Evolutionary conservation across 2,113 vertebrate species (phyloP).

Genomic region (Pangasianodon gigas): DNA sequence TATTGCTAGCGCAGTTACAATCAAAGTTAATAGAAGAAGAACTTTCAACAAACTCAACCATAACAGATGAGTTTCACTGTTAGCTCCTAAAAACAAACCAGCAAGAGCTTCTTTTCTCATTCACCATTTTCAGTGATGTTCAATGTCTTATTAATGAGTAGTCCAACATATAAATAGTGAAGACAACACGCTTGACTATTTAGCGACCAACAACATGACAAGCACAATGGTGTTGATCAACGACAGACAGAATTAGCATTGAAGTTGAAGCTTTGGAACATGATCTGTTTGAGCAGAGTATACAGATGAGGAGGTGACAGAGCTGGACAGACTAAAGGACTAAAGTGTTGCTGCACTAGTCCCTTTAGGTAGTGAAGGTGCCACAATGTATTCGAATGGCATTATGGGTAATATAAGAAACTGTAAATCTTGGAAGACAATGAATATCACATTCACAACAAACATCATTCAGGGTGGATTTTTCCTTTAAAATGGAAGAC

Average conservation of each 20-base stretch:
- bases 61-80: neutral
- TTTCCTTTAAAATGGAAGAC: neutral
- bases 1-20: neutral
- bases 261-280: neutral
- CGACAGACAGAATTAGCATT: neutral
- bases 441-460: neutral
- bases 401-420: neutral
- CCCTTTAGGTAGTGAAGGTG: neutral
- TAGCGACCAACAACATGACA: neutral
- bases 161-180: neutral
- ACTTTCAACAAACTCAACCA: neutral
- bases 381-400: neutral
- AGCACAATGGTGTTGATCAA: neutral
- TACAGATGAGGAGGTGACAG: neutral
- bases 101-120: neutral
- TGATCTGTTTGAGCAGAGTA: neutral
- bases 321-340: neutral
- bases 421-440: neutral
- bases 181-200: neutral
- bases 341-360: neutral
- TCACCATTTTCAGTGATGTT: neutral
- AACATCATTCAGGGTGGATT: neutral
- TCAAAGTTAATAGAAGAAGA: neutral
- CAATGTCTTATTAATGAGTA: neutral
- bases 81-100: neutral